Base-by-base conservation (phyloP, 2,113 vertebrate genomes). In the Megatriorchis doriae region DNA sequence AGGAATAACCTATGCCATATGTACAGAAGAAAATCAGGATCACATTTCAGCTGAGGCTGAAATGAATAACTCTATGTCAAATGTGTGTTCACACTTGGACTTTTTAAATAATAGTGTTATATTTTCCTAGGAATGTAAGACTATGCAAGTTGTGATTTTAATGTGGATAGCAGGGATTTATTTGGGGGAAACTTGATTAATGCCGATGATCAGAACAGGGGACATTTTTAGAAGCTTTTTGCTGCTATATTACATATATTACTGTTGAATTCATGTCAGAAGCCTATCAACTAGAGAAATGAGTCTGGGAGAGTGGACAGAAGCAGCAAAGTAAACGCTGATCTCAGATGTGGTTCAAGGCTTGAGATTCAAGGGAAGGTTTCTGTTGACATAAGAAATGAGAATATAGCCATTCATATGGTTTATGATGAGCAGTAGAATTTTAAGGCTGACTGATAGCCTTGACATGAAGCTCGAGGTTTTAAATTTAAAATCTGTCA, bases 401-500 rank as follows among this genome's bases (percentile, higher is more conserved):
- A 96, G 83, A 77, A 40, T 31, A 83, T 19, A 34, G 11, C 11
- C 42, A 32, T 80, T 77, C 23, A 6, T 72, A 58, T 62, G 17
- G 73, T 96, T 96, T 90, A 93, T 78, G 67, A 94, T 47, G 63
- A 94, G 78, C 26, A 70, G n/a, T 62, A 75, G 79, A 94, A 89
- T 68, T 87, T 92, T 79, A 95, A 92, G 77, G 52, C 62, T 96
- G 77, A 93, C 77, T 92, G 88, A 93, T 92, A 94, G 12, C 65
- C 93, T 96, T 94, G 92, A 42, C 11, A 8, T 56, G 67, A 90
- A 88, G 52, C 18, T 58, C 52, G 43, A 90, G 29, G 27, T 80
- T 72, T 93, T 81, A 93, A 85, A 96, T 97, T 93, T 95, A 79
- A 93, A 93, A 86, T 50, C 59, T 96, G 87, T 84, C 94, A 95